phyloP scores from a whole-genome alignment of 2,888 invertebrate species.

The Dione juno region DNA sequence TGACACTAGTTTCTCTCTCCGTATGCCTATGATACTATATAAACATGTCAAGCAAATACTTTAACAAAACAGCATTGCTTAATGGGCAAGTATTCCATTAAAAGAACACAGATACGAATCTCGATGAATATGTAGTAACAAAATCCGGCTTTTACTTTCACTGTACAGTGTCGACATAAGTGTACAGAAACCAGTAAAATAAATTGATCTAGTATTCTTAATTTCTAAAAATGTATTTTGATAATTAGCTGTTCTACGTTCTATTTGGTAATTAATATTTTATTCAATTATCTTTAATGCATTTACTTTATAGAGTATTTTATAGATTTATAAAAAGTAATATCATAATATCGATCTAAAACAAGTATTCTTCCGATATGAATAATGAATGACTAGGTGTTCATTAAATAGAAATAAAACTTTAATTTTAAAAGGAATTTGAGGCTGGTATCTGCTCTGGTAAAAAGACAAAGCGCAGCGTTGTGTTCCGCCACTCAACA shows the following conservation, averaged over 20 bases:
- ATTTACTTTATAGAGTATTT: neutral
- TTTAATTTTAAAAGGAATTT: too few relatives aligned
- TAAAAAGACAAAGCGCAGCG: too few relatives aligned
- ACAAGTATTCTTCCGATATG: neutral
- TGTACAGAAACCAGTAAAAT: neutral
- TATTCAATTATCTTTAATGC: neutral
- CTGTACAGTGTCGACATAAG: neutral
- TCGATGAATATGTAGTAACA: neutral
- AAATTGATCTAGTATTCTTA: neutral
- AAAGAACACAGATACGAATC: conserved; percentile 2
- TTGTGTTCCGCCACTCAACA: too few relatives aligned
- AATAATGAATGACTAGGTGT: neutral
- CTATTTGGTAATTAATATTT: neutral
- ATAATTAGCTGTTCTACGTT: neutral
- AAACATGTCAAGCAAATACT: too few relatives aligned
- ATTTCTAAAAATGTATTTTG: neutral
- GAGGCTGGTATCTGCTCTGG: too few relatives aligned
- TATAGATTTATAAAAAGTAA: neutral
- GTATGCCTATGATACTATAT: too few relatives aligned
- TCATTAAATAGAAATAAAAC: neutral
- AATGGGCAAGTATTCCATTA: neutral
- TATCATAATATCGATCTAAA: neutral
- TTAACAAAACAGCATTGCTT: neutral
- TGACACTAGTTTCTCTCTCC: too few relatives aligned
- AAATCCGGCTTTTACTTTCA: conserved; percentile 3